Percentiles rank a stretch among this genome's conserved stretches.
Evolutionary conservation across 2,888 invertebrate genomes (phyloP).

Genomic region (Thecophora atra): DNA sequence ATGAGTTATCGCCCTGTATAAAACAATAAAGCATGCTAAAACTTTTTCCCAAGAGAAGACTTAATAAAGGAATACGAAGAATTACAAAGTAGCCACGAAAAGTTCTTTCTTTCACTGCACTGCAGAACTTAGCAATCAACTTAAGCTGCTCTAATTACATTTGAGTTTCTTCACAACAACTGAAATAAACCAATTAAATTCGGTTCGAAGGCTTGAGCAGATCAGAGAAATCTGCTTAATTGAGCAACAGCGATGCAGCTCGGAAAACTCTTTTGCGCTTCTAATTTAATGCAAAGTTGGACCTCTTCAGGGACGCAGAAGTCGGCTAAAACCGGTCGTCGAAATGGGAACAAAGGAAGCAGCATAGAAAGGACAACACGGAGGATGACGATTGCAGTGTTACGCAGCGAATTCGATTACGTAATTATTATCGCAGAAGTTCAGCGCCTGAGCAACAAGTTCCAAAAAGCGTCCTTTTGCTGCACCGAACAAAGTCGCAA

Average conservation of each 20-base stretch:
- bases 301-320: neutral
- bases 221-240: neutral
- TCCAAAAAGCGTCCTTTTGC: no score
- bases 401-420: no score
- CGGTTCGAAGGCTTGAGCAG: neutral
- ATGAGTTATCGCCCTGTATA: no score
- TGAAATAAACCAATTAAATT: neutral
- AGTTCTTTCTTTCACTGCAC: neutral
- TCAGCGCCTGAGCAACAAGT: no score
- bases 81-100: neutral
- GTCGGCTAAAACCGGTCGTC: no score
- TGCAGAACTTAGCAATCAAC: neutral
- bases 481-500: neutral
- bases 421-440: no score
- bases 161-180: neutral
- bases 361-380: neutral
- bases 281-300: neutral
- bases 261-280: neutral
- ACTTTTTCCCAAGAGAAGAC: no score
- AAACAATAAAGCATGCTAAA: no score
- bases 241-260: neutral
- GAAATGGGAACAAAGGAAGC: neutral
- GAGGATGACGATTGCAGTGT: no score
- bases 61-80: no score
- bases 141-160: neutral